These are phyloP conservation scores for Serranus cabrilla DNA, from an alignment of 2,797 vertebrate species.

Conservation along the genomic window DNA sequence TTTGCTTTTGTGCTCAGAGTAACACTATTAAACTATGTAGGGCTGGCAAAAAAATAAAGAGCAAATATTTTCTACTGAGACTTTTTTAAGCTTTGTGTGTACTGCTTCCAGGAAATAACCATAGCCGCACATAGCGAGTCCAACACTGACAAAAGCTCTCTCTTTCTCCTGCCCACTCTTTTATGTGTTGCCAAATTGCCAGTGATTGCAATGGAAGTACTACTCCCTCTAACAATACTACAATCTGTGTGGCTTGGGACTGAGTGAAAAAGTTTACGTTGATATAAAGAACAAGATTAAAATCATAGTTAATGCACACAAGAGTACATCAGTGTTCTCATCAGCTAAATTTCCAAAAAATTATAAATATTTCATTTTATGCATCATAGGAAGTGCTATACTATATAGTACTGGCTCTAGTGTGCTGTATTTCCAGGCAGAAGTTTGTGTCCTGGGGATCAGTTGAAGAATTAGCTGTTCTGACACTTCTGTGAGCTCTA, in stretches of 20 bases:
- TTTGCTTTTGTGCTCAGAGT: not conserved
- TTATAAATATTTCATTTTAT: not conserved
- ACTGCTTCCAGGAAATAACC: not conserved
- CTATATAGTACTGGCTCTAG: not conserved
- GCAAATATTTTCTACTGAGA: not conserved
- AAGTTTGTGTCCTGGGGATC: not conserved
- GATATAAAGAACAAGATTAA: not conserved
- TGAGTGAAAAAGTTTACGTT: not conserved
- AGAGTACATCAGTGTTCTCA: not conserved
- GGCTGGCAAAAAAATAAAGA: not conserved
- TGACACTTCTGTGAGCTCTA: no score
- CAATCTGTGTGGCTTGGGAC: not conserved
- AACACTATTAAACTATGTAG: not conserved
- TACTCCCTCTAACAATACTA: not conserved
- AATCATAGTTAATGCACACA: not conserved
- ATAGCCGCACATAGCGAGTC: not conserved
- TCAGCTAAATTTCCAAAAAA: not conserved
- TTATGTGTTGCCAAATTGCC: no score
- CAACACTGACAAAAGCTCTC: not conserved
- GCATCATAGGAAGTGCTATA: not conserved
- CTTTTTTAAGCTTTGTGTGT: not conserved
- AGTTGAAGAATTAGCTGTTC: not conserved
- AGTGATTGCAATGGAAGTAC: not conserved
- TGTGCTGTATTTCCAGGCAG: not conserved
- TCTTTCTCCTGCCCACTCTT: not conserved